Base-by-base conservation (phyloP, 2,113 vertebrate genomes). In the Dipodomys merriami region DNA sequence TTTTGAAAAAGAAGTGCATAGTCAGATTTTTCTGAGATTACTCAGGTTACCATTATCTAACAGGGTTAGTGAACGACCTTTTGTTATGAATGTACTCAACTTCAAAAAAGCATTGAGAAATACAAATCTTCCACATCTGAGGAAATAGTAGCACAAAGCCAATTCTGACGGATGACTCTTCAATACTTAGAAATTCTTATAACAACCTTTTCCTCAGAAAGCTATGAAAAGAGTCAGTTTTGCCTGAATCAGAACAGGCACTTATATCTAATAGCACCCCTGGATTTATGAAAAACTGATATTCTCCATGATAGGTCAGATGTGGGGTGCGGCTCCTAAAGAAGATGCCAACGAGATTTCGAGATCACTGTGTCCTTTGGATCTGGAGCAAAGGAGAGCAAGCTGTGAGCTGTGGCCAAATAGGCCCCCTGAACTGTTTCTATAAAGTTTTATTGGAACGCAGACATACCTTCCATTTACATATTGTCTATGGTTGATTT, bases 391-490 rank as follows among this genome's bases (percentile, higher is more conserved):
- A 71, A 86, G 23, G 7, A 57, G 7, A 35, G 35, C 49, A 84
- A 84, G 73, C 74, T 53, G 35, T 78, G 49, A 83, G 44, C 57
- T 16, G 7, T 18, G 18, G 29, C 44, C 78, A 91, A 60, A 53
- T 49, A 8, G 79, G 60, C 78, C 65, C 69, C 8, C 88, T 8
- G 29, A 33, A 46, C 6, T 73, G 33, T 44, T 90, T 86, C 39
- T 83, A 94, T 96, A 96, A 95, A 95, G 93, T 87, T 95, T 96
- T 93, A 93, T 91, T 84, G 85, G 78, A 91, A 87, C 79, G 83
- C 23, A 71, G 81, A 62, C 23, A 35, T 23, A 60, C 9, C 77
- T 77, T 89, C 88, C 90, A 64, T 74, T 95, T 81, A 84, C 22
- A 60, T 80, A 73, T 57, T 94, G 30, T 71, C 29, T 65, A 10